Base-by-base conservation (phyloP, 2,797 vertebrate genomes). In the Mormyrus proboscirostris region DNA sequence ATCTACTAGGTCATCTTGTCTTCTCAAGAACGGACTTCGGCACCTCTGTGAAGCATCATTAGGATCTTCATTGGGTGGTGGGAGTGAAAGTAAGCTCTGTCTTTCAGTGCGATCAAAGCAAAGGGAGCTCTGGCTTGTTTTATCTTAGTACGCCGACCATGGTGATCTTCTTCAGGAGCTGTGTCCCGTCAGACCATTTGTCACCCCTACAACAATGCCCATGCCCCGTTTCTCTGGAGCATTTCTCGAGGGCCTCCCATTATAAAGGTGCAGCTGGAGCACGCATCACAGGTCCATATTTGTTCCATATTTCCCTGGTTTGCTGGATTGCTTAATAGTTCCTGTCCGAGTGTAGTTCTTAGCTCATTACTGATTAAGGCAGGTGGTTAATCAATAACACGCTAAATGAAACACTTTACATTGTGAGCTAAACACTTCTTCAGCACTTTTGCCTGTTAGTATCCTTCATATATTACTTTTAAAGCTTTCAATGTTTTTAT, bases 371-470 rank as follows among this genome's bases (percentile, higher is more conserved):
- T 44, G 38, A 44, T 41, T 79, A 79, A 79, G 33, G 6, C 16
- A n/a, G 47, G 53, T 82, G 29, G 49, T 62, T 89, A 84, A 89
- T 84, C 55, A 55, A 62, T 89, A 79, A 59, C 76, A 84, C 49
- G 22, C 57, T 25, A 57, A 82, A 38, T 5, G 57, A 44, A 59
- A 47, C 33, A 12, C 50, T 83, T 41, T 41, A 89, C 83, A 38
- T 19, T 16, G 14, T 38, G 49, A 25, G 76, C 10, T 14, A 41
- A 84, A 62, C 41, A 53, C 79, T 84, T 62, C 76, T 57, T 89
- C 88, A 84, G 88, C 79, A 85, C n/a, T 84, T 89, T 89, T 57
- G 12, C 41, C 41, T 57, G 76, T 19, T 41, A 62, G 9, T 25
- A 83, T 82, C 33, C 38, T 76, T 76, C 14, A 76, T 76, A 6